Percentiles rank a stretch among this genome's conserved stretches.
Evolutionary conservation across 2,113 vertebrate species (phyloP).

Genomic region (Gopherus evgoodei): DNA sequence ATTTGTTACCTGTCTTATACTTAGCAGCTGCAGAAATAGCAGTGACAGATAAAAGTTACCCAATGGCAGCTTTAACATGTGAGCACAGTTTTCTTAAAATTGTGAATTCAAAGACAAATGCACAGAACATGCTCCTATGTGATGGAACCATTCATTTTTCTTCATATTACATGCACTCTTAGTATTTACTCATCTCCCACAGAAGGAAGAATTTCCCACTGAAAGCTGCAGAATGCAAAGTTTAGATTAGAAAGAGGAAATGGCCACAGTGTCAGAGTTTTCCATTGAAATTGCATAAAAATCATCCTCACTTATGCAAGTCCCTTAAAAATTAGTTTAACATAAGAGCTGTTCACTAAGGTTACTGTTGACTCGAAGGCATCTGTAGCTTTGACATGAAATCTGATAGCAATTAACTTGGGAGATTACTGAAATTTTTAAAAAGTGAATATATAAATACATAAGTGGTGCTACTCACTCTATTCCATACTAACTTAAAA

Average conservation of each 20-base stretch:
- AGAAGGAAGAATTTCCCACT: neutral
- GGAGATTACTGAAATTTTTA: neutral
- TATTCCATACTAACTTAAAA: neutral
- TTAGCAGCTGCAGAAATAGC: neutral
- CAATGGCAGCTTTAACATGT: neutral
- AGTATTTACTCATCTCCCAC: neutral
- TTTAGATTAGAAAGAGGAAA: neutral
- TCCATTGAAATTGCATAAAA: neutral
- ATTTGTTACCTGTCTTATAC: neutral
- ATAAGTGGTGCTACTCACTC: neutral
- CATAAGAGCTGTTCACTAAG: rapidly evolving
- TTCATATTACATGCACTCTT: neutral
- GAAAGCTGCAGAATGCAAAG: neutral
- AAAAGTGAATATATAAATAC: neutral
- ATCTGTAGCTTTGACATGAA: neutral
- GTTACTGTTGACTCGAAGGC: neutral
- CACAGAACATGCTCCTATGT: neutral
- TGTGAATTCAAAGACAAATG: neutral
- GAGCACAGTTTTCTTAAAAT: neutral
- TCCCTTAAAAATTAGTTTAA: neutral
- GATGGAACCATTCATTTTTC: neutral
- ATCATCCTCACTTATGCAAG: neutral
- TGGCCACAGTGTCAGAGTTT: neutral
- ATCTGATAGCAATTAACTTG: neutral
- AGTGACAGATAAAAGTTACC: neutral